These are phyloP conservation scores for Harpagoxenus sublaevis DNA, from an alignment of 2,888 invertebrate genomes.

Conservation along the genomic window DNA sequence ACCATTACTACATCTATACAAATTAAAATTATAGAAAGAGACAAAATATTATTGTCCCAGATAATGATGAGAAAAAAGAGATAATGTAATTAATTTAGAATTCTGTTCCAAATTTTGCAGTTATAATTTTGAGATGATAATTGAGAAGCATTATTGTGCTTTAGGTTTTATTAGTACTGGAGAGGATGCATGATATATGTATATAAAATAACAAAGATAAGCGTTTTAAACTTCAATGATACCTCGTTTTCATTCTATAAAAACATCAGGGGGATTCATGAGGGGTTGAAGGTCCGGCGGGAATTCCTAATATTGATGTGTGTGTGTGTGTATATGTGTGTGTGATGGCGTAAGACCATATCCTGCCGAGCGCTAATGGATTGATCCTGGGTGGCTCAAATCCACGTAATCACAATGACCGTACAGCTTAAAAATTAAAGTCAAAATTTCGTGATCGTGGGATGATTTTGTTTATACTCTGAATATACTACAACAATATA, in stretches of 20 bases:
- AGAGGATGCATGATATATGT: neutral
- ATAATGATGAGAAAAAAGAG: neutral
- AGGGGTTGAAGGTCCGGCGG: constrained; percentile 71
- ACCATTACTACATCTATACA: neutral
- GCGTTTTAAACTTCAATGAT: neutral
- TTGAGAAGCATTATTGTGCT: neutral
- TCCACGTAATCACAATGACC: constrained; percentile 73
- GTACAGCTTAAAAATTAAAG: constrained; percentile 17
- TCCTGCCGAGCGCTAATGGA: constrained; percentile 85
- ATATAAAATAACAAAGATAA: neutral
- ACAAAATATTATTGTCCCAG: neutral
- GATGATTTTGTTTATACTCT: neutral
- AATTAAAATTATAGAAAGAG: neutral
- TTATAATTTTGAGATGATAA: neutral
- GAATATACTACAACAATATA: neutral
- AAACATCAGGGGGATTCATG: constrained; percentile 66
- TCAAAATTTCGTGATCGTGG: constrained; percentile 13
- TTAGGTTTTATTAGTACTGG: neutral
- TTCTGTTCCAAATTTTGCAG: neutral
- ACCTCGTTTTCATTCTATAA: constrained; percentile 43
- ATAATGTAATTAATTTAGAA: neutral
- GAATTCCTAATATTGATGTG: constrained; percentile 81
- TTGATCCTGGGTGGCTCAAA: constrained; percentile 84
- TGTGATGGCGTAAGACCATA: constrained; percentile 79
- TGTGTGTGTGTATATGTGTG: constrained; percentile 44